Base-by-base conservation (phyloP, 2,113 vertebrate genomes). In the Notiomystis cincta region DNA sequence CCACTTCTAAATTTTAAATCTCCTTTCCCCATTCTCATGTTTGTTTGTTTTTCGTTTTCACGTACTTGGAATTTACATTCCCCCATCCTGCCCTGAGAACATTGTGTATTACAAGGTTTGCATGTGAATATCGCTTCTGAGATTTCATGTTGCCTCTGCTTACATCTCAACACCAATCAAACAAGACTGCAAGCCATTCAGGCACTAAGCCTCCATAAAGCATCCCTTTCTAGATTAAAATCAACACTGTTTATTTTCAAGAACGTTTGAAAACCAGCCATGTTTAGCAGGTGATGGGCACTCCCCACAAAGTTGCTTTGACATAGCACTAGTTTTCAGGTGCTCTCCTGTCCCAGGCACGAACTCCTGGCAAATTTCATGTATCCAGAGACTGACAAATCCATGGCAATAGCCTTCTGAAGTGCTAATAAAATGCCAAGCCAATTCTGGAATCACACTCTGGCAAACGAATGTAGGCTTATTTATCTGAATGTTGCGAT, bases 371-470 rank as follows among this genome's bases (percentile, higher is more conserved):
- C 24, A 79, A 58, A 71, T 65, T 71, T 38, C 47, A 13, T n/a
- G 2, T 33, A 57, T 23, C 61, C 10, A 1, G 40, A 48, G 45
- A 53, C 37, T 76, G 71, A 57, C 37, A 82, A 85, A 88, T 47
- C 44, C 45, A 57, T 58, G 17, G 61, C 58, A 79, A n/a, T 40
- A 79, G 48, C 57, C n/a, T 70, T 91, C 33, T 57, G 44, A 80
- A 66, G 28, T 53, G 57, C 71, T 88, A 93, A 87, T 57, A 88
- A 93, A 89, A 82, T 51, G 18, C 47, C 73, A 75, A 88, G 70
- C 48, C 57, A 56, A 18, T 56, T 89, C 81, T 78, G 61, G 51
- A 93, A 53, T 50, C 27, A 16, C 40, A 31, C 42, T 60, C 60
- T 75, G 44, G 40, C 28, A 1, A 24, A 35, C 0, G 0, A 78